Evolutionary conservation across 2,888 invertebrate species (phyloP).

Genomic region (Taenaris catops): DNA sequence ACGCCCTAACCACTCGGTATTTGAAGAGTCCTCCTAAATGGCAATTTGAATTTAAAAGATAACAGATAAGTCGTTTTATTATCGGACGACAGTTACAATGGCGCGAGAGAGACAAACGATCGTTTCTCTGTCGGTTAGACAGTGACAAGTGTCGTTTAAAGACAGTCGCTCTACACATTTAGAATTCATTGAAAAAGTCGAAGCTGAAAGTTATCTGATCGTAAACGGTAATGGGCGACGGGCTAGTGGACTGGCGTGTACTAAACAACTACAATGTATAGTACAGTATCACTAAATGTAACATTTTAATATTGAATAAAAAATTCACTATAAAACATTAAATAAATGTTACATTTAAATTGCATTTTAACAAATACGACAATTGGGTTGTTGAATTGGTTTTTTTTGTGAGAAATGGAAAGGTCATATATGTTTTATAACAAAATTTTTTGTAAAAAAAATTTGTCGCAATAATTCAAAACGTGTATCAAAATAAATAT

Average conservation of each 20-base stretch:
- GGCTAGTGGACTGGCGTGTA: slow-evolving; percentile 1
- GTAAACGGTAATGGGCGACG: slow-evolving; percentile 30
- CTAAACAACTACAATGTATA: no score
- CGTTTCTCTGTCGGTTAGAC: slow-evolving; percentile 18
- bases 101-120: slow-evolving; percentile 29
- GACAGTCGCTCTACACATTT: slow-evolving; percentile 51
- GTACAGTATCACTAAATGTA: no score
- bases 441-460: no score
- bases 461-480: no score
- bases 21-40: slow-evolving; percentile 10
- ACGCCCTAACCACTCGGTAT: slow-evolving; percentile 2
- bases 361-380: no score
- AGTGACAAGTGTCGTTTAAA: slow-evolving; percentile 24
- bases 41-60: slow-evolving; percentile 8
- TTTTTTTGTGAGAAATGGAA: no score
- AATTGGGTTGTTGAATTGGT: no score
- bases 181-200: slow-evolving; percentile 78
- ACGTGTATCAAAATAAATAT: no score
- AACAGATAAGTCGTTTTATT: slow-evolving; percentile 19
- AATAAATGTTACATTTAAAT: no score
- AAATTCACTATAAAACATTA: no score
- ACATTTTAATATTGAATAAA: no score
- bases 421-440: no score
- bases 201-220: slow-evolving; percentile 75
- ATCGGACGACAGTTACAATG: slow-evolving; percentile 38